A percentile compares a stretch with the other conserved stretches of the same genome.
These are phyloP conservation scores for Staurois parvus DNA, from an alignment of 2,797 vertebrate species.

Conservation along the genomic window DNA sequence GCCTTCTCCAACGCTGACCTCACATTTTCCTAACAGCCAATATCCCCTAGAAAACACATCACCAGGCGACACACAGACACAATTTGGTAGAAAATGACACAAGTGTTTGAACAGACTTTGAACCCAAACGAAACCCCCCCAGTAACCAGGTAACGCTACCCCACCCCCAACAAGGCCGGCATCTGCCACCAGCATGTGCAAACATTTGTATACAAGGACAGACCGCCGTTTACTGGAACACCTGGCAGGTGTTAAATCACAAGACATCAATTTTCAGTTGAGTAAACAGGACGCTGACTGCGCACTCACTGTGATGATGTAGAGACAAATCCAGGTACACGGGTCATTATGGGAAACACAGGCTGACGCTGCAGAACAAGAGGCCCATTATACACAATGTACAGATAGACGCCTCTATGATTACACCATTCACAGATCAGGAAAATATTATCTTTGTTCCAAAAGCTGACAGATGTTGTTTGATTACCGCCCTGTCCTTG, in stretches of 20 bases:
- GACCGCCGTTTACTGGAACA: slow-evolving; percentile 14
- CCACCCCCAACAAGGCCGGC: not conserved
- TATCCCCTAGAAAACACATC: not conserved
- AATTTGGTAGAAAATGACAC: not conserved
- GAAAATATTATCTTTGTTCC: too few species aligned
- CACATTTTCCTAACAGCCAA: slow-evolving; percentile 4
- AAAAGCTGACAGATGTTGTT: too few species aligned
- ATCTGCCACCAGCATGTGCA: slow-evolving; percentile 48
- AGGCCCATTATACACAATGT: too few species aligned
- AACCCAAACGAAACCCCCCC: not conserved
- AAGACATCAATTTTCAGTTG: slow-evolving; percentile 25
- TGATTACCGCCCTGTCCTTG: too few species aligned
- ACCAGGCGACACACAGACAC: not conserved
- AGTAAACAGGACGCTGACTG: slow-evolving; percentile 4
- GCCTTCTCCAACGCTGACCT: too few species aligned
- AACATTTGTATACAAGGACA: slow-evolving; percentile 41
- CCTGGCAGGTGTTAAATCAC: slow-evolving; percentile 50
- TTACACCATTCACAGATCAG: too few species aligned
- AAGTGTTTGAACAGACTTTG: slow-evolving; percentile 42
- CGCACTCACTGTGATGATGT: not conserved
- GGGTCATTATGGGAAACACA: too few species aligned
- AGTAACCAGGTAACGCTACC: not conserved
- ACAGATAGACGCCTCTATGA: too few species aligned
- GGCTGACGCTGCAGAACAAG: too few species aligned
- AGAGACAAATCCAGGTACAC: not conserved